Percentiles rank a stretch among this genome's conserved stretches.
Evolutionary conservation across 1,140 invertebrate species (phyloP).

Genomic region (Bombus sylvicola): DNA sequence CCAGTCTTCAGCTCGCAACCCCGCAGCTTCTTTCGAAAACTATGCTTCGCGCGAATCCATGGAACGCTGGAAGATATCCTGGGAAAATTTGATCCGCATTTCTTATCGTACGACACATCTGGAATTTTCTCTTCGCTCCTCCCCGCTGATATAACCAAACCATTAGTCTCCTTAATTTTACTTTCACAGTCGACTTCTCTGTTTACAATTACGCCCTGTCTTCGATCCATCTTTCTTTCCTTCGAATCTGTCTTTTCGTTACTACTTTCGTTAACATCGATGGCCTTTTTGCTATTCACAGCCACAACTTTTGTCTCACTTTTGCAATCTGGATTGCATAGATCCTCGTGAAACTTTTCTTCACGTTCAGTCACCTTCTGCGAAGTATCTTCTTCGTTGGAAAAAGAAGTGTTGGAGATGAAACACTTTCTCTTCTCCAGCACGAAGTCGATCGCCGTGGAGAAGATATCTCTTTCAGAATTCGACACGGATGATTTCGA

Average conservation of each 20-base stretch:
- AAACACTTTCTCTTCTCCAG: constrained; percentile 4
- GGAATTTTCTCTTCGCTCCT: constrained; percentile 42
- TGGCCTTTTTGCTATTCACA: no score
- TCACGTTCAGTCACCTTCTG: not conserved
- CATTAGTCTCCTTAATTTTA: not conserved
- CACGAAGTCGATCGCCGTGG: constrained; percentile 27
- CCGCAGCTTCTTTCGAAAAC: constrained; percentile 59
- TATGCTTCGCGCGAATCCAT: constrained; percentile 55
- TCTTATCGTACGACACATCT: constrained; percentile 37
- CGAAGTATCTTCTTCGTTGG: not conserved
- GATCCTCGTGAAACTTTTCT: not conserved
- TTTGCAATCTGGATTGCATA: not conserved
- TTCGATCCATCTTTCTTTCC: no score
- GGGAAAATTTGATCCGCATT: constrained; percentile 36
- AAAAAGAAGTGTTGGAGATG: not conserved
- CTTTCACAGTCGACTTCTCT: not conserved
- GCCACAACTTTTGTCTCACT: no score
- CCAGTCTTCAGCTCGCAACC: constrained; percentile 41
- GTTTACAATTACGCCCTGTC: no score
- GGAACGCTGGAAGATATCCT: constrained; percentile 58
- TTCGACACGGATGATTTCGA: constrained; percentile 23
- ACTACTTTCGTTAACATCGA: no score
- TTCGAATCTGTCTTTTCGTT: not conserved
- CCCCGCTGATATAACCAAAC: constrained; percentile 39
- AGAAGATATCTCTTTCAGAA: constrained; percentile 42